Evolutionary conservation across 2,888 invertebrate genomes (phyloP), one percentile per base, ranked within the genome.

Genomic region (Choristoneura rosaceana): DNA sequence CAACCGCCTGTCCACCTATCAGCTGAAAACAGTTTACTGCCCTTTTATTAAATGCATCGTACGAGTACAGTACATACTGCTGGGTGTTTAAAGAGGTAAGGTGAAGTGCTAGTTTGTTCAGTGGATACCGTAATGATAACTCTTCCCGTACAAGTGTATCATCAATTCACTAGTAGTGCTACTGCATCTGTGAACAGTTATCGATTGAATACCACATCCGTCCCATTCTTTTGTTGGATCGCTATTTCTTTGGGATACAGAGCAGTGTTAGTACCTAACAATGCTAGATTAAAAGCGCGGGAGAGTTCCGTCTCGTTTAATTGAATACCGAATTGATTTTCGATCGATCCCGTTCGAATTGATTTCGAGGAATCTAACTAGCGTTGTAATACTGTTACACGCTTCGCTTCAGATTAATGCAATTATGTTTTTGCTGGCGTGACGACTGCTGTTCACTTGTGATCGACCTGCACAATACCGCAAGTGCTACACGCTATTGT

Each of bases 311-410:
- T 86, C 87, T 88, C 84, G 81, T 88, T 85, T 89, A 90, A 93
- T 93, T 91, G 89, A 92, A 92, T 89, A 86, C 85, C 85, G 87
- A 90, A 92, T 92, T 86, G 86, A 90, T 90, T 90, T 90, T 88
- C 82, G 81, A 86, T 87, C 85, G 82, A 89, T 90, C 84, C 84
- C 87, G 88, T 90, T 90, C 80, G 85, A 87, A 88, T 86, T 83
- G 87, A 87, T 88, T 89, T 83, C 79, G 82, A 84, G 84, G 82
- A 85, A 86, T 87, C 82, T 85, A 84, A 86, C 81, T 79, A 83
- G 86, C 84, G 78, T 85, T 82, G 74, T 81, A 84, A 84, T 88
- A 85, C 83, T 86, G 87, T 88, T 88, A 87, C 82, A 82, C 79
- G 85, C 78, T 80, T 82, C 78, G 77, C 78, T 86, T 82, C 77